phyloP scores from a whole-genome alignment of 2,888 invertebrate species.

The Brachypalpus laphriformis region DNA sequence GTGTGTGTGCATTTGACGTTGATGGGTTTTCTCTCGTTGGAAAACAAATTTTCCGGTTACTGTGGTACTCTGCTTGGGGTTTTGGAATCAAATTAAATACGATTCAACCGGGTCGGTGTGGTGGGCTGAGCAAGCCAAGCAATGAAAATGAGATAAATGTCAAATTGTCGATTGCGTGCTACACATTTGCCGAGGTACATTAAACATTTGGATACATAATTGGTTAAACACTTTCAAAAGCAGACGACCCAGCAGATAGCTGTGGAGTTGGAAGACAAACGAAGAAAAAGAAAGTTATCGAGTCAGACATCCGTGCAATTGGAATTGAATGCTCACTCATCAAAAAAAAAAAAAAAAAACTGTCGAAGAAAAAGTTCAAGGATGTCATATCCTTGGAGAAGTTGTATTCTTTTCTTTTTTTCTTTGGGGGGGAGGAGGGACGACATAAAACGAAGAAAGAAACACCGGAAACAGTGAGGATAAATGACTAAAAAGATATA shows the following conservation, averaged over 20 bases:
- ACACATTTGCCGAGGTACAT: constrained; percentile 21
- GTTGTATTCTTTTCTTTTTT: not conserved
- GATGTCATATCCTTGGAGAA: constrained; percentile 37
- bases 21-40: constrained; percentile 40
- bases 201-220: constrained; percentile 59
- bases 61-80: not conserved
- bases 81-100: constrained; percentile 48
- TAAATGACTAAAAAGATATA: constrained; percentile 26
- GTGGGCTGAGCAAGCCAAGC: constrained; percentile 15
- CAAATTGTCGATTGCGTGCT: constrained; percentile 40
- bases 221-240: constrained; percentile 51
- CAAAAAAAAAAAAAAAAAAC: constrained; percentile 16
- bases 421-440: not conserved
- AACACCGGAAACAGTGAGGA: constrained; percentile 29
- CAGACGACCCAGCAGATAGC: constrained; percentile 4
- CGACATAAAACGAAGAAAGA: not conserved
- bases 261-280: not conserved
- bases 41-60: constrained; percentile 48
- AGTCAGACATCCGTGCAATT: constrained; percentile 62
- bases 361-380: constrained; percentile 46
- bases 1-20: constrained; percentile 44
- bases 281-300: constrained; percentile 15
- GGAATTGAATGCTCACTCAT: constrained; percentile 66
- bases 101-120: constrained; percentile 5
- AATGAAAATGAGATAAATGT: constrained; percentile 50